Evolutionary conservation across 2,888 invertebrate species (phyloP).

Genomic region (Imbricaverruca yamaguchii): DNA sequence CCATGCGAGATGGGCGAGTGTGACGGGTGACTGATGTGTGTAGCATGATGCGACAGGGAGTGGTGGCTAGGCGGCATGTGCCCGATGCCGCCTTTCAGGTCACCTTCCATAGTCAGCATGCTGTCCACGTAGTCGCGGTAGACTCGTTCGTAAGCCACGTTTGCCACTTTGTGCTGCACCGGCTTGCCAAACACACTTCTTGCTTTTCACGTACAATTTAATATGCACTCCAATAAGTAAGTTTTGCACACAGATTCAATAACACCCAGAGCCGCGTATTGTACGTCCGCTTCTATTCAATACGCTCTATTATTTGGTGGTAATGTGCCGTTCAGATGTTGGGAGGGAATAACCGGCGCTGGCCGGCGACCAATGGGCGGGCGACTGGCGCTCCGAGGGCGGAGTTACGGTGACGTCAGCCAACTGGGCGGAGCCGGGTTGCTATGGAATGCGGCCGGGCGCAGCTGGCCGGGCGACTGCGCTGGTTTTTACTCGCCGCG

Average conservation of each 20-base stretch:
- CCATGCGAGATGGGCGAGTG: constrained; percentile 30
- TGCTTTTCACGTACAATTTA: constrained; percentile 21
- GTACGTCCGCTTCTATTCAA: constrained; percentile 23
- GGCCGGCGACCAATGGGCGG: constrained; percentile 2
- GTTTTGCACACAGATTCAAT: constrained; percentile 23
- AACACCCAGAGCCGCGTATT: constrained; percentile 12
- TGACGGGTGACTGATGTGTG: constrained; percentile 24
- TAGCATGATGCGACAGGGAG: constrained; percentile 26
- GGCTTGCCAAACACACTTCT: constrained; percentile 20
- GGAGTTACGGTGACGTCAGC: constrained; percentile 8
- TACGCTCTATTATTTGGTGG: constrained; percentile 24
- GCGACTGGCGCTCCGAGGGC: background rate
- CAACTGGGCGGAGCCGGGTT: background rate
- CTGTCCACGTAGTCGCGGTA: constrained; percentile 20
- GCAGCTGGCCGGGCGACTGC: background rate
- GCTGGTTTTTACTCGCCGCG: background rate
- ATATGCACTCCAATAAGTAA: constrained; percentile 23
- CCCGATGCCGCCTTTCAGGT: constrained; percentile 24
- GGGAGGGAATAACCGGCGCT: constrained; percentile 20
- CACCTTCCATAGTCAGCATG: constrained; percentile 20
- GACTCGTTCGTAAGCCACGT: constrained; percentile 24
- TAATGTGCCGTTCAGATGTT: constrained; percentile 24
- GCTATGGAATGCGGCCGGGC: background rate
- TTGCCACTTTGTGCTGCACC: constrained; percentile 22
- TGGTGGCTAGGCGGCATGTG: constrained; percentile 29